Evolutionary conservation across 2,888 invertebrate species (phyloP), one percentile per base, ranked within the genome.

Genomic region (Drosophila histrio): DNA sequence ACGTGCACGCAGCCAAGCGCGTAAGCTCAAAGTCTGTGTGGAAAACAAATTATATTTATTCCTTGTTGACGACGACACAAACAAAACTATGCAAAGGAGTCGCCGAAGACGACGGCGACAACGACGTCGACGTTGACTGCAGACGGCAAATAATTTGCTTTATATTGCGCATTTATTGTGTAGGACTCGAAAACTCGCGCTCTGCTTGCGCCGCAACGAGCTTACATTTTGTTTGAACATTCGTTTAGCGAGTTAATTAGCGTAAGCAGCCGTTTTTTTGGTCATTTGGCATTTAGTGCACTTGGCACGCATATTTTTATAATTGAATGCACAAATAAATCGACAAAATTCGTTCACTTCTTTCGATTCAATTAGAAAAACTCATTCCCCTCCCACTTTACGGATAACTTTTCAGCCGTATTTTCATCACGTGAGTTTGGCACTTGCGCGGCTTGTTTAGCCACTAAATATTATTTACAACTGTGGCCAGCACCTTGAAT

Each of bases 371-470:
- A 69, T 87, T 80, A 77, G 67, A 71, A 83, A 87, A 87, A 80
- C 74, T 62, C 57, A 49, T 59, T 73, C 74, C 78, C 75, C 74
- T 69, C 69, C 74, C 75, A 78, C 65, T 61, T 79, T 72, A 77
- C 47, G 71, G 43, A 53, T 57, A 60, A 62, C 21, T 70, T 75
- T 86, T 76, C 66, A 65, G 67, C 57, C 74, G 66, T 61, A 72
- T 75, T 81, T 85, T 88, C 80, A 86, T 87, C 89, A 87, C 87
- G 87, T 84, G 84, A 79, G 77, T 77, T 75, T 57, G 9, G 41
- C 67, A 53, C 74, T 72, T 60, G 28, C 15, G 11, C 24, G 43
- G 43, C 49, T 11, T 22, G 15, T 30, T 44, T 59, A 52, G 3
- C 15, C 17, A 11, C 6, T 19, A 39, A 53, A 62, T 65, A 7